Base-by-base conservation (phyloP, 1,140 invertebrate genomes). In the Nomia melanderi region DNA sequence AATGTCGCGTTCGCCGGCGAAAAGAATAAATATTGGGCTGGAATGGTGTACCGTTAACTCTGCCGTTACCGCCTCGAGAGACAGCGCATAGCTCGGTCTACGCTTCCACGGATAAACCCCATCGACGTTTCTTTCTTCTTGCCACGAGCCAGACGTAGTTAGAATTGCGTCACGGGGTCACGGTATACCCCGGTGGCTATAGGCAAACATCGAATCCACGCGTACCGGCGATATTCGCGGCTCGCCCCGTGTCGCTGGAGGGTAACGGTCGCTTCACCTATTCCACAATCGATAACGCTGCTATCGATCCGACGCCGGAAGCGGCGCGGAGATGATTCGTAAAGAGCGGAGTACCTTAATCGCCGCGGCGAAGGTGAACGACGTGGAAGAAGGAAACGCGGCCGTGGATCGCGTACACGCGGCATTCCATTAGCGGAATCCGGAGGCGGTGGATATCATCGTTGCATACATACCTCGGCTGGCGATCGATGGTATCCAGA, bases 61-160 rank as follows among this genome's bases (percentile, higher is more conserved):
- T 92, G 89, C 91, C 91, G 91, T 92, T 92, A 92, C 88, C 89
- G 91, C 90, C 90, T 91, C 84, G 84, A 91, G 90, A 87, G 84
- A 88, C 57, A 60, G 85, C 81, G 72, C 83, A 79, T 79, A 84
- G 76, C 72, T 70, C 69, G 39, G 65, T 85, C 65, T 83, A 83
- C 74, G 57, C 50, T 71, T 75, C 59, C 71, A 81, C 33, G 70
- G 72, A 66, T 81, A 81, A 83, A 77, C 66, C 67, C 59, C 72
- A 74, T 73, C 76, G 78, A 66, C 81, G 64, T 82, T 85, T 86
- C 80, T 77, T 85, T 77, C 77, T 50, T 70, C 65, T 67, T 78
- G 50, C 23, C 62, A 64, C 54, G 23, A 53, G 25, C 31, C 47
- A 62, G 27, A 66, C 47, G 33, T 27, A 33, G 63, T 53, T 67